These are phyloP conservation scores for Mastomys coucha DNA, from an alignment of 2,113 vertebrate species.

Conservation along the genomic window DNA sequence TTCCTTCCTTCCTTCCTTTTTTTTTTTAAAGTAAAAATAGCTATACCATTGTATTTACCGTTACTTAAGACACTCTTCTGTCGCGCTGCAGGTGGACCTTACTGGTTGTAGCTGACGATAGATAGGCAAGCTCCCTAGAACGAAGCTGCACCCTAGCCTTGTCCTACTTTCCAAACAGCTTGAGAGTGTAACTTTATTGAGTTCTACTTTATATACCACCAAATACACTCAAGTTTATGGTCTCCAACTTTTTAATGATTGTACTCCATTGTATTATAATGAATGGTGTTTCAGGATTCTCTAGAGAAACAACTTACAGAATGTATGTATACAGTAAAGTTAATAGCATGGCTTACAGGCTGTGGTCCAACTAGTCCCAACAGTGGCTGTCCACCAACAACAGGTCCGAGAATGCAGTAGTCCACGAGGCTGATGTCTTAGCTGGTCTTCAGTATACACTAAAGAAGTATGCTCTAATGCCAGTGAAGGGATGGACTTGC, in stretches of 20 bases:
- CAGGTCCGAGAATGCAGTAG: background rate
- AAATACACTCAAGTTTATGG: background rate
- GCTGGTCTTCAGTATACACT: background rate
- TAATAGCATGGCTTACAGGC: background rate
- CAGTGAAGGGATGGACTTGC: background rate
- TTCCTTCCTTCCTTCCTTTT: background rate
- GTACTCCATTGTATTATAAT: background rate
- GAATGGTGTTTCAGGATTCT: background rate
- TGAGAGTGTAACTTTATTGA: background rate
- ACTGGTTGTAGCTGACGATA: background rate
- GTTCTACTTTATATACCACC: background rate
- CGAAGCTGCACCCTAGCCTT: background rate
- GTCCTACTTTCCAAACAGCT: background rate
- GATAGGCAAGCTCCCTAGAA: background rate
- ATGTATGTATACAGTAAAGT: background rate
- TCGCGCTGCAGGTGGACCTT: background rate
- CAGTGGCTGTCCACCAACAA: background rate
- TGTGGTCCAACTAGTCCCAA: background rate
- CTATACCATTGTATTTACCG: background rate
- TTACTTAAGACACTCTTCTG: background rate
- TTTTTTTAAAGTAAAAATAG: too few relatives aligned
- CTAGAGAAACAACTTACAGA: background rate
- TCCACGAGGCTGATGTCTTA: background rate
- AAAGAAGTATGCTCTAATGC: background rate
- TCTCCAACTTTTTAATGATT: background rate